These are phyloP conservation scores for Pyrocoelia pectoralis DNA, from an alignment of 2,888 invertebrate genomes.

Conservation along the genomic window DNA sequence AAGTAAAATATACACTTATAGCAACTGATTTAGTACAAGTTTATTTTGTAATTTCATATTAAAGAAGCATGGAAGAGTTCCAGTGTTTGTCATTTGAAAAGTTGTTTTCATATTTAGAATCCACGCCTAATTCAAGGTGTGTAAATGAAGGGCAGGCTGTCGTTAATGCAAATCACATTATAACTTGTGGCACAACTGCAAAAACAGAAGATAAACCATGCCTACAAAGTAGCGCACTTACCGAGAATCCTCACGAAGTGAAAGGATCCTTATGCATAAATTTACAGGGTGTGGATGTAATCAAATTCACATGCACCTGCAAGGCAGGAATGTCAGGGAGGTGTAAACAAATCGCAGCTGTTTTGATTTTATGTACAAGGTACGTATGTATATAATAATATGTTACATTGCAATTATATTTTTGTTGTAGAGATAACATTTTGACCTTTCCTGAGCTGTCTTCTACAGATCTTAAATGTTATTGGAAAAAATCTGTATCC, in stretches of 20 bases:
- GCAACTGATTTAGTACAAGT: too few relatives aligned
- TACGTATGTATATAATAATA: neutral
- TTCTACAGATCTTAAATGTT: conserved; percentile 8
- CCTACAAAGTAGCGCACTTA: neutral
- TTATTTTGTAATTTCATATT: too few relatives aligned
- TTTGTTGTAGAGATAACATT: conserved; percentile 8
- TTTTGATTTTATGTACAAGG: conserved; percentile 10
- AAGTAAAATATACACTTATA: too few relatives aligned
- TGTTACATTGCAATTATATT: too few relatives aligned
- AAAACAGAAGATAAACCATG: neutral
- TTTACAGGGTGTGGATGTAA: neutral
- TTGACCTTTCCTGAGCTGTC: neutral
- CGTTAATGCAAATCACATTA: neutral
- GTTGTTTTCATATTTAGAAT: neutral
- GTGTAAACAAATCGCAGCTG: conserved; percentile 4
- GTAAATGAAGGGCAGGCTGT: neutral
- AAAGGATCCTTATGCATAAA: neutral
- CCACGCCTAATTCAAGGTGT: neutral
- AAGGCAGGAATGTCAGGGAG: conserved; percentile 1
- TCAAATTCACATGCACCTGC: neutral
- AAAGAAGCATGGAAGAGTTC: too few relatives aligned
- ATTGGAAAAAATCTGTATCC: conserved; percentile 2
- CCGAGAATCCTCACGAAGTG: conserved; percentile 2
- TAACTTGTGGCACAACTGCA: neutral
- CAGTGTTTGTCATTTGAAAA: neutral